Evolutionary conservation across 2,113 vertebrate species (phyloP).

Genomic region (Ochotona princeps): DNA sequence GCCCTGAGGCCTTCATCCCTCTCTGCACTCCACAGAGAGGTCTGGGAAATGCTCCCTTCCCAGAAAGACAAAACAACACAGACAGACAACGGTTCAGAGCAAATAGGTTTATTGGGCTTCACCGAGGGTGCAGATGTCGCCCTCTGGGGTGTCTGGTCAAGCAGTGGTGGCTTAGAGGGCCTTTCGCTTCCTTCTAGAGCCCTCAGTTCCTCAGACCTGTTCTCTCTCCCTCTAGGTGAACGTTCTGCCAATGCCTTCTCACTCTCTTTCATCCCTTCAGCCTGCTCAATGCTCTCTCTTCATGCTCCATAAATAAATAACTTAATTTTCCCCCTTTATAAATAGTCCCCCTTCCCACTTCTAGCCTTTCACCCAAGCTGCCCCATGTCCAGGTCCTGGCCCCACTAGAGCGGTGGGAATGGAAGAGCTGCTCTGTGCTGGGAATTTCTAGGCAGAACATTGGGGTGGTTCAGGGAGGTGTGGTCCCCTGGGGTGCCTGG

Average conservation of each 20-base stretch:
- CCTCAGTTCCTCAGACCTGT: not conserved
- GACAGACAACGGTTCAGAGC: slow-evolving; percentile 51
- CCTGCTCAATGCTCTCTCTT: not conserved
- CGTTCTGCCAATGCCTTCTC: not conserved
- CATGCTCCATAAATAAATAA: slow-evolving; percentile 80
- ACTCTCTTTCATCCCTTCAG: not conserved
- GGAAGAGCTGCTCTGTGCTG: not conserved
- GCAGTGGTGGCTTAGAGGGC: not conserved
- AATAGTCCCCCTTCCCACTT: slow-evolving; percentile 63
- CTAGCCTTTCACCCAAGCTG: not conserved
- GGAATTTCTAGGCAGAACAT: slow-evolving; percentile 47
- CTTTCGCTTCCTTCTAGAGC: not conserved
- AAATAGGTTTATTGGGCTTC: slow-evolving; percentile 75
- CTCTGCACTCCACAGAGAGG: not conserved
- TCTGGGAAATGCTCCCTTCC: not conserved
- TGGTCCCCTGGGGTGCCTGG: not conserved
- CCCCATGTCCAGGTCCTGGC: not conserved
- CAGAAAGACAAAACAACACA: slow-evolving; percentile 37
- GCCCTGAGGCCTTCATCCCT: not conserved
- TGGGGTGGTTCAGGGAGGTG: not conserved
- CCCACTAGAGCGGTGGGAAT: not conserved
- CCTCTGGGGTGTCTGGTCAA: not conserved
- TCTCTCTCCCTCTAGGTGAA: not conserved
- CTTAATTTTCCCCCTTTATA: slow-evolving; percentile 72
- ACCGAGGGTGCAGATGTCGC: not conserved